phyloP scores from a whole-genome alignment of 2,113 vertebrate genomes.

The Gambusia holbrooki region DNA sequence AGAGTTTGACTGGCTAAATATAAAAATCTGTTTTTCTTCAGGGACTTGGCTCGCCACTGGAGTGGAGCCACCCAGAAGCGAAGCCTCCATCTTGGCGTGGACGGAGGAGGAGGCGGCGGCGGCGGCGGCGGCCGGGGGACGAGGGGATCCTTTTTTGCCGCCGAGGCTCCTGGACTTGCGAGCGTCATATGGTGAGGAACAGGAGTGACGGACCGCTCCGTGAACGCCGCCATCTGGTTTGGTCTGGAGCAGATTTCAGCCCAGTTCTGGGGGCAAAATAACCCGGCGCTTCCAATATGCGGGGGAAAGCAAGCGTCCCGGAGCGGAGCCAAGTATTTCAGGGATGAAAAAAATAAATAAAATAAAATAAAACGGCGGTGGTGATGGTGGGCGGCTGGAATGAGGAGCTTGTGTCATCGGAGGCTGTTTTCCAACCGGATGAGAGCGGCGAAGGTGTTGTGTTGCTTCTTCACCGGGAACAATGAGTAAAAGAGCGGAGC shows the following conservation, averaged over 20 bases:
- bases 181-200: slow-evolving; percentile 83
- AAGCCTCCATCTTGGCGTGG: slow-evolving; percentile 75
- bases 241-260: slow-evolving; percentile 81
- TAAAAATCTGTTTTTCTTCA: slow-evolving; percentile 61
- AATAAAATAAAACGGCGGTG: slow-evolving; percentile 25
- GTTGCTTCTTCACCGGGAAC: slow-evolving; percentile 62
- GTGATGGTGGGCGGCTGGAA: slow-evolving; percentile 63
- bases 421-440: slow-evolving; percentile 55
- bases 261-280: slow-evolving; percentile 81
- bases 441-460: slow-evolving; percentile 54
- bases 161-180: slow-evolving; percentile 77
- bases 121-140: slow-evolving; percentile 7
- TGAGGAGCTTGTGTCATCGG: slow-evolving; percentile 50
- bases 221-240: slow-evolving; percentile 83
- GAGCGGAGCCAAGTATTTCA: slow-evolving; percentile 65
- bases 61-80: slow-evolving; percentile 75
- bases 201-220: slow-evolving; percentile 77
- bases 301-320: slow-evolving; percentile 52
- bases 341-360: slow-evolving; percentile 60
- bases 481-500: slow-evolving; percentile 56
- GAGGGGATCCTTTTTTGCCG: slow-evolving; percentile 36
- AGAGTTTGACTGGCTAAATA: slow-evolving; percentile 57
- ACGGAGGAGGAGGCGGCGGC: slow-evolving; percentile 3
- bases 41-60: slow-evolving; percentile 73
- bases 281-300: slow-evolving; percentile 78